phyloP scores from a whole-genome alignment of 2,113 vertebrate species.

The Oreochromis niloticus region DNA sequence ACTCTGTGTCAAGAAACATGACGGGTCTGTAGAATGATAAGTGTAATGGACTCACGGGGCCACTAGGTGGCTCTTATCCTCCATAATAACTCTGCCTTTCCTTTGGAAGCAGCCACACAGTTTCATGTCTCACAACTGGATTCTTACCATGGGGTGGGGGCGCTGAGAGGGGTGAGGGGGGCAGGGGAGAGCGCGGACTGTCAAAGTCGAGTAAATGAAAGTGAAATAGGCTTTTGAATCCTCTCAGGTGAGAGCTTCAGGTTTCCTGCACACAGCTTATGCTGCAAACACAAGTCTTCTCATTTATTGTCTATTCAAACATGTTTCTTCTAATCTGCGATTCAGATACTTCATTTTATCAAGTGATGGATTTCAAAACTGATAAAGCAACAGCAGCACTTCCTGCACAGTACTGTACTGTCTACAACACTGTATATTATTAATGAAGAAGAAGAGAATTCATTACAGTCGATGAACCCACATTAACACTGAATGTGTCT shows the following conservation, averaged over 20 bases:
- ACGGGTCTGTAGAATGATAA: neutral
- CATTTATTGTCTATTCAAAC: neutral
- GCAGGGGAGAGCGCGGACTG: neutral
- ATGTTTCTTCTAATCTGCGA: neutral
- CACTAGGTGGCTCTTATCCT: conserved; percentile 72
- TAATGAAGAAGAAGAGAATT: neutral
- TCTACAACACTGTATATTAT: neutral
- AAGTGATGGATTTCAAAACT: neutral
- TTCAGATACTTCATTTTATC: neutral
- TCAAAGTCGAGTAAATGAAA: conserved; percentile 24
- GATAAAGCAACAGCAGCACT: neutral
- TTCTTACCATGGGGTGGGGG: neutral
- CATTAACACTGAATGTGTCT: neutral
- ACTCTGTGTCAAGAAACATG: neutral
- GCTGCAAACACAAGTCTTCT: neutral
- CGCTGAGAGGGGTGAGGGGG: neutral
- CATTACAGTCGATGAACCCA: neutral
- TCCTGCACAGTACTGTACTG: neutral
- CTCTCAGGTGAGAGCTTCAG: neutral
- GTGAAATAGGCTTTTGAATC: neutral
- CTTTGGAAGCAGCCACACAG: neutral
- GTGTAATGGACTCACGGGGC: conserved; percentile 35
- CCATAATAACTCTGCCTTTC: conserved; percentile 12
- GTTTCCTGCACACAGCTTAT: neutral
- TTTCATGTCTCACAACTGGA: neutral